These are phyloP conservation scores for Pyrochroa serraticornis DNA, from an alignment of 2,888 invertebrate species.

Conservation along the genomic window DNA sequence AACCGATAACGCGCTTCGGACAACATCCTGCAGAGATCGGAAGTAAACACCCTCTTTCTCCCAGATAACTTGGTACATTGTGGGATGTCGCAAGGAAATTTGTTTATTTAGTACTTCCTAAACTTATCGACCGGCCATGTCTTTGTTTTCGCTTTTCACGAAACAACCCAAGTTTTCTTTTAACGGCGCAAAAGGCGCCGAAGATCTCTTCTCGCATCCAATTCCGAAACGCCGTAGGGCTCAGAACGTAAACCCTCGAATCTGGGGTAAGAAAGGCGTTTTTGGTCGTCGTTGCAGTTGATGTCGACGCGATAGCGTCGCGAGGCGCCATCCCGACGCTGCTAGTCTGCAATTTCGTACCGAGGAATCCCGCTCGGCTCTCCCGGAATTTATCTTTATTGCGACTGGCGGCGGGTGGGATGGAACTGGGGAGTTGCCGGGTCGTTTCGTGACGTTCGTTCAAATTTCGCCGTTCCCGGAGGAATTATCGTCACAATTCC, in stretches of 20 bases:
- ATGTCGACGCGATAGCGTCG: conserved; percentile 17
- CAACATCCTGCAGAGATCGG: conserved; percentile 24
- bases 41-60: conserved; percentile 16
- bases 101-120: conserved; percentile 10
- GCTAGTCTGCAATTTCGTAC: conserved; percentile 17
- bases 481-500: neutral
- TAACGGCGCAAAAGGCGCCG: no score
- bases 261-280: conserved; percentile 2
- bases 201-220: neutral
- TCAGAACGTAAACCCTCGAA: neutral
- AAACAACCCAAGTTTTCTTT: no score
- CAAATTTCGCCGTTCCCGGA: no score
- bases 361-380: conserved; percentile 16
- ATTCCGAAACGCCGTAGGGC: neutral
- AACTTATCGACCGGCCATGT: neutral
- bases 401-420: conserved; percentile 2
- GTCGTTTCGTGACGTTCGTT: no score
- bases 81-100: conserved; percentile 21
- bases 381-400: conserved; percentile 15
- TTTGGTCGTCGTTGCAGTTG: conserved; percentile 8
- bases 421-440: neutral
- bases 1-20: conserved; percentile 14
- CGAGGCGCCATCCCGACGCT: conserved; percentile 19
- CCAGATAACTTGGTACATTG: conserved; percentile 19
- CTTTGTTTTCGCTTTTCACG: no score